Base-by-base conservation (phyloP, 2,888 invertebrate species). In the Pimpla rufipes region DNA sequence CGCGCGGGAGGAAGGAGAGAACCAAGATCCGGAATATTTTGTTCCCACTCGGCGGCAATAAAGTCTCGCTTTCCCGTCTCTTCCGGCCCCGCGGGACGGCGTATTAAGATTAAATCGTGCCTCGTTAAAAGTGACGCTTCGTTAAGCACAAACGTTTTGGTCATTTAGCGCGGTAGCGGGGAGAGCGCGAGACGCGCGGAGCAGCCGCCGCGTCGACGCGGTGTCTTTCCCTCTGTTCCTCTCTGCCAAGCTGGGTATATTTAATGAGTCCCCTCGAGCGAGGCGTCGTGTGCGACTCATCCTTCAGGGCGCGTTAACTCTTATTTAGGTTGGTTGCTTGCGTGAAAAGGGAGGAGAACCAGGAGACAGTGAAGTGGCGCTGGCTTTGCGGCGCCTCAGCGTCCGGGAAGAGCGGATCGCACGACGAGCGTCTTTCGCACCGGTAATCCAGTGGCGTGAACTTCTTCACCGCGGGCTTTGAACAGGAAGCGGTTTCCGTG, bases 101-200 rank as follows among this genome's bases (percentile, higher is more conserved):
- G 23, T 79, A 67, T 83, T 83, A 68, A 79, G 76, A 74, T 76
- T 18, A 74, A 83, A 83, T 81, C 77, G 62, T 70, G 62, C 55
- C 83, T 81, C 83, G 80, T 83, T 81, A 83, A 83, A 77, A 64
- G 67, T n/a, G 50, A 70, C 57, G 83, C 73, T 80, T 83, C 83
- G 83, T 83, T 81, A 64, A 80, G 77, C 74, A 68, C 68, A 74
- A 83, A 77, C 74, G 80, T 74, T 81, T 77, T 62, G 68, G 70
- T 77, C 77, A 74, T 78, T 83, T 78, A 71, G 70, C 40, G 64
- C 64, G 40, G 57, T 5, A 55, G 55, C 62, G 67, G 10, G 23
- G 18, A 35, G 62, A 45, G 66, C 40, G 37, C 23, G 18, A 18
- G 42, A 45, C n/a, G n/a, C n/a, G n/a, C n/a, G n/a, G n/a, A 50